phyloP scores from a whole-genome alignment of 2,113 vertebrate species.

The Oryctolagus cuniculus region DNA sequence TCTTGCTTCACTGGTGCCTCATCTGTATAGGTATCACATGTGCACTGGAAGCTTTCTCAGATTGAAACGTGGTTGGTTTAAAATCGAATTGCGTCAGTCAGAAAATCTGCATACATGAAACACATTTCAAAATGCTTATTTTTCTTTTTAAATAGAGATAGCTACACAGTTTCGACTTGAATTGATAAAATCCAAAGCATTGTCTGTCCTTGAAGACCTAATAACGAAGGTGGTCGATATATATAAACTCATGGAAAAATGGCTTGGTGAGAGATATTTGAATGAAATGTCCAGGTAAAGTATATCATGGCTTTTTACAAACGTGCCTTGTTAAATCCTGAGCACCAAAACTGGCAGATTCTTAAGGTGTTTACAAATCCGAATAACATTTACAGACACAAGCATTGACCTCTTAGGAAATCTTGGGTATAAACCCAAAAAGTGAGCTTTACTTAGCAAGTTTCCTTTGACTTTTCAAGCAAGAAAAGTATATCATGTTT shows the following conservation, averaged over 20 bases:
- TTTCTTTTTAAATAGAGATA: constrained; percentile 86
- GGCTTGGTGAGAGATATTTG: constrained; percentile 89
- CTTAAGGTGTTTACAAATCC: constrained; percentile 30
- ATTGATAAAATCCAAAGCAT: constrained; percentile 90
- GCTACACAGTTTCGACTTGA: constrained; percentile 89
- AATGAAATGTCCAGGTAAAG: constrained; percentile 93
- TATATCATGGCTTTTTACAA: neutral
- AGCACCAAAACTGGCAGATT: neutral
- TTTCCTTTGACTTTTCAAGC: neutral
- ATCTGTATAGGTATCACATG: neutral
- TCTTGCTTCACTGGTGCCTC: constrained; percentile 2
- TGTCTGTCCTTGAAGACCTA: constrained; percentile 87
- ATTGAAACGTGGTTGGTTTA: neutral
- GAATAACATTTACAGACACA: constrained; percentile 3
- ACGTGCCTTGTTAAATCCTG: neutral
- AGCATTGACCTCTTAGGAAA: neutral
- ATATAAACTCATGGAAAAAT: constrained; percentile 90
- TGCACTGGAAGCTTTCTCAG: neutral
- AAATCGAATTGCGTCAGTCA: neutral
- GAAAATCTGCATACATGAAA: neutral
- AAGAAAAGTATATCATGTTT: neutral
- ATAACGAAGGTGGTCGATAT: constrained; percentile 86
- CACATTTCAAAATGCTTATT: constrained; percentile 22
- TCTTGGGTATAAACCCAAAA: neutral
- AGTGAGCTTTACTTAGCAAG: neutral